A percentile compares a stretch with the other conserved stretches of the same genome.
These are phyloP conservation scores for Montipora capitata DNA, from an alignment of 92 coral and sea anemone genomes.

Conservation along the genomic window DNA sequence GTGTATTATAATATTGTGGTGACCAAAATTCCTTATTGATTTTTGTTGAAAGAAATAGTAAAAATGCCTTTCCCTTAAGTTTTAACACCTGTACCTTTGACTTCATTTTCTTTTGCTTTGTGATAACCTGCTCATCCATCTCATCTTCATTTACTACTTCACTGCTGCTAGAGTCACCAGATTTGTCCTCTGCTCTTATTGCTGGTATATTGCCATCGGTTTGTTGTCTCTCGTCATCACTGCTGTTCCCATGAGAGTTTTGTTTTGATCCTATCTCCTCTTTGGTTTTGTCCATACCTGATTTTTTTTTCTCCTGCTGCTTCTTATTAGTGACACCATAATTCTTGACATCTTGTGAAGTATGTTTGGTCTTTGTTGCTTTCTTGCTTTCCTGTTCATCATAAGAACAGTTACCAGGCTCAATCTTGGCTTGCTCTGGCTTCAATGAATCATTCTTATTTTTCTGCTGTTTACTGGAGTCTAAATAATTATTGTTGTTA, in stretches of 20 bases:
- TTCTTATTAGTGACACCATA: neutral
- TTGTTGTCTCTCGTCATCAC: slow-evolving; percentile 5
- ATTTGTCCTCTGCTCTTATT: slow-evolving; percentile 20
- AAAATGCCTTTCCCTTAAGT: neutral
- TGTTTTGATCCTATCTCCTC: slow-evolving; percentile 6
- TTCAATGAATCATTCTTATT: neutral
- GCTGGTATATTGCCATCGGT: neutral
- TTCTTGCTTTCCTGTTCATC: neutral
- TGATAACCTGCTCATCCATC: slow-evolving; percentile 5
- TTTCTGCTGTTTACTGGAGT: slow-evolving; percentile 5
- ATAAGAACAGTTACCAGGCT: neutral
- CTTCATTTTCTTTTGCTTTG: slow-evolving; percentile 26
- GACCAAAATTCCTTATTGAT: neutral
- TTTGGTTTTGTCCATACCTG: slow-evolving; percentile 21
- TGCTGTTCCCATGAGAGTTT: slow-evolving; percentile 22
- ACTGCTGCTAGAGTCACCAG: slow-evolving; percentile 5
- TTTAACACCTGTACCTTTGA: slow-evolving; percentile 6
- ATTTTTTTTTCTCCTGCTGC: slow-evolving; percentile 3
- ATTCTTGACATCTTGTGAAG: neutral
- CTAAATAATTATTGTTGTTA: neutral
- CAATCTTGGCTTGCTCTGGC: neutral
- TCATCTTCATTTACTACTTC: slow-evolving; percentile 20
- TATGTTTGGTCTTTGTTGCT: slow-evolving; percentile 8
- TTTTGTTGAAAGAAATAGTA: neutral
- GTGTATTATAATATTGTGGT: too few species aligned